Conservation (phyloP, 2,888 invertebrate species). For the Apocheima hispidaria region DNA sequence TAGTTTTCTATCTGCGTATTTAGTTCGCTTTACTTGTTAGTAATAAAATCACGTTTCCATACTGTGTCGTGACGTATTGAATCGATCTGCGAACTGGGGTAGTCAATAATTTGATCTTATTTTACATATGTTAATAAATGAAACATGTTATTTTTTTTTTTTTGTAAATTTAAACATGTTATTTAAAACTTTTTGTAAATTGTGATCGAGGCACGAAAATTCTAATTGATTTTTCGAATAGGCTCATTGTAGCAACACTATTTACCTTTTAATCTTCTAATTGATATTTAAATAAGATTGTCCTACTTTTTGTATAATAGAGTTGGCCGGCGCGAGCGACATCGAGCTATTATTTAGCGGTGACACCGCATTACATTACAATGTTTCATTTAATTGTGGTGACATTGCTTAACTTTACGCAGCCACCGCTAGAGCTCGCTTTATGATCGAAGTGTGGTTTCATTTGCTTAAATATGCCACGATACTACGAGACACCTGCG, state of each 20-base stretch:
- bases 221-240: slow-evolving; percentile 7
- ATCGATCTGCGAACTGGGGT: slow-evolving; percentile 11
- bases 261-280: slow-evolving; percentile 2
- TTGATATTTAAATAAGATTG: slow-evolving; percentile 2
- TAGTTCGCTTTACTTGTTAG: slow-evolving; percentile 29
- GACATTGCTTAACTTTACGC: too few species aligned
- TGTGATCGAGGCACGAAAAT: slow-evolving; percentile 25
- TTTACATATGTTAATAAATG: background rate
- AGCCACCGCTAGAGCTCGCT: too few species aligned
- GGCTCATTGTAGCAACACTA: background rate
- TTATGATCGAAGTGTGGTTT: too few species aligned
- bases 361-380: too few species aligned
- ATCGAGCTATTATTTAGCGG: too few species aligned
- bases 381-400: too few species aligned
- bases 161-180: background rate
- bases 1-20: slow-evolving; percentile 2
- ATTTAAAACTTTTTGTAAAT: slow-evolving; percentile 11
- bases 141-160: background rate
- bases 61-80: slow-evolving; percentile 3
- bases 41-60: slow-evolving; percentile 13
- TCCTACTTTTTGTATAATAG: background rate
- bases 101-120: slow-evolving; percentile 3
- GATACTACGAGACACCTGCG: too few species aligned
- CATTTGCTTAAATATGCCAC: too few species aligned
- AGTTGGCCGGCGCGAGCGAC: background rate